phyloP scores from a whole-genome alignment of 2,888 invertebrate species.

The Nesidiocoris tenuis region DNA sequence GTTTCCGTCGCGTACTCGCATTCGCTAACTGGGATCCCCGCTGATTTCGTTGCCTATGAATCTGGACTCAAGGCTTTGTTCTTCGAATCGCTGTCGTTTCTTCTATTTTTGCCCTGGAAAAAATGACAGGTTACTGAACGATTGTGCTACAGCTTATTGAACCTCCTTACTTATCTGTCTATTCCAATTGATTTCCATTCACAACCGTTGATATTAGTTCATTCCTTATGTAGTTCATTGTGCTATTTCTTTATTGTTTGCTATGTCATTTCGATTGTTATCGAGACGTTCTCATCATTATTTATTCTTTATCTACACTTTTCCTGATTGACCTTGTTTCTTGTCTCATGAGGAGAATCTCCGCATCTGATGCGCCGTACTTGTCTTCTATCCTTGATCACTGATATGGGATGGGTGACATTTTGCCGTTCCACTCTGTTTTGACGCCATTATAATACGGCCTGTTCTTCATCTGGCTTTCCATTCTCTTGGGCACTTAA shows the following conservation, averaged over 20 bases:
- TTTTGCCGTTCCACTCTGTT: background rate
- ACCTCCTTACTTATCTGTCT: too few relatives aligned
- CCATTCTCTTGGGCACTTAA: too few relatives aligned
- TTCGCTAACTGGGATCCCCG: background rate
- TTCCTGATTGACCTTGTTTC: constrained; percentile 36
- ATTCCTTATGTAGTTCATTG: background rate
- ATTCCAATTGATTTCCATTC: constrained; percentile 13
- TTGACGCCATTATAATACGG: background rate
- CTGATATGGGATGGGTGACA: constrained; percentile 12
- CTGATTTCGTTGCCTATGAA: constrained; percentile 12
- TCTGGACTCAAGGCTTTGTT: constrained; percentile 1
- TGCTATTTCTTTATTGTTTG: too few relatives aligned
- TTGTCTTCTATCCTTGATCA: background rate
- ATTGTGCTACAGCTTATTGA: constrained; percentile 29
- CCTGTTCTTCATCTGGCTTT: too few relatives aligned
- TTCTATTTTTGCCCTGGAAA: constrained; percentile 5
- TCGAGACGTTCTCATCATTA: too few relatives aligned
- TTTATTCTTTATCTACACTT: background rate
- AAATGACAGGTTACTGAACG: constrained; percentile 47
- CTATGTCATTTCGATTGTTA: too few relatives aligned
- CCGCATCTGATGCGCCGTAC: background rate
- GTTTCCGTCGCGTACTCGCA: background rate
- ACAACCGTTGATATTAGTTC: background rate
- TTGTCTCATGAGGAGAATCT: background rate
- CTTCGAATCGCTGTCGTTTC: background rate